Evolutionary conservation across 2,113 vertebrate species (phyloP).

Genomic region (Dicerorhinus sumatrensis): DNA sequence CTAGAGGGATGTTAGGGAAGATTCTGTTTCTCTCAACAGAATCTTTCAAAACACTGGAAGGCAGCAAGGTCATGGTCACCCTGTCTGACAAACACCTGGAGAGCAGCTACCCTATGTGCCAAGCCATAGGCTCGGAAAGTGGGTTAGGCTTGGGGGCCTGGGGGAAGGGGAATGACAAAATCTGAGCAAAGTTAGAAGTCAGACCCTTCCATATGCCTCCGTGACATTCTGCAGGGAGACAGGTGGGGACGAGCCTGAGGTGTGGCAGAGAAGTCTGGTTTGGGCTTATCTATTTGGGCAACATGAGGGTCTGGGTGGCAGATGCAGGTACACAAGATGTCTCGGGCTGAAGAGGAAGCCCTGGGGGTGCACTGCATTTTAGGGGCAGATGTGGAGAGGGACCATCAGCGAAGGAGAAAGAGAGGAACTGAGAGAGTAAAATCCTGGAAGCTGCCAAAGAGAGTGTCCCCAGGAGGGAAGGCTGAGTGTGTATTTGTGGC

Average conservation of each 20-base stretch:
- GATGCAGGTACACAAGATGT: accelerated
- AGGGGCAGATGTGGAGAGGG: neutral
- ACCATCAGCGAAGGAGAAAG: neutral
- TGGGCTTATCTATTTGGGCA: neutral
- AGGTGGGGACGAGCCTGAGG: neutral
- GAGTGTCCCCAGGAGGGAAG: neutral
- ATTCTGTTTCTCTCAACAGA: neutral
- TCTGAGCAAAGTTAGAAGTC: neutral
- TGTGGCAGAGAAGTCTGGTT: neutral
- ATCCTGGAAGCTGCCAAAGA: neutral
- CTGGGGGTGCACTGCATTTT: too few species aligned
- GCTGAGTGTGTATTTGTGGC: neutral
- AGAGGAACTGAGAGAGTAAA: neutral
- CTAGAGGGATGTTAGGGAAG: neutral
- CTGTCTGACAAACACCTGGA: neutral
- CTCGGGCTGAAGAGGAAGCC: neutral
- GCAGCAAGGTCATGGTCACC: neutral
- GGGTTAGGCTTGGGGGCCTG: accelerated
- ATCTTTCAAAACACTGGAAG: neutral
- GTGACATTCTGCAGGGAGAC: neutral
- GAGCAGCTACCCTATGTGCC: accelerated
- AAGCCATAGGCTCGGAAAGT: neutral
- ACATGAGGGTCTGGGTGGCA: too few species aligned
- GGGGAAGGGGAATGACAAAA: neutral
- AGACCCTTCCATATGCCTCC: accelerated